phyloP scores from a whole-genome alignment of 1,140 invertebrate species.

The Cataglyphis hispanica region DNA sequence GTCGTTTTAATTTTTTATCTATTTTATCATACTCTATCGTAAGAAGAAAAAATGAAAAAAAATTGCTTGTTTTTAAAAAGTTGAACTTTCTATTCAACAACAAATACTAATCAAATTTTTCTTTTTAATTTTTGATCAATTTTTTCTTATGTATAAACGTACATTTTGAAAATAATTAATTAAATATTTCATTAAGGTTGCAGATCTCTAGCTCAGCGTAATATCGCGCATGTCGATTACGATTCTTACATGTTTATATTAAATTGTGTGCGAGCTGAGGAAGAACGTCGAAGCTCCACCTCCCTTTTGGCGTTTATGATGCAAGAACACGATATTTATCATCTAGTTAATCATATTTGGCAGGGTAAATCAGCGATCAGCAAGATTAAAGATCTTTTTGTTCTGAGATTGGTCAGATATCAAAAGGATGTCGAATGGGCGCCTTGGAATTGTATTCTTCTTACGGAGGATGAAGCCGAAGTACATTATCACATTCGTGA shows the following conservation, averaged over 20 bases:
- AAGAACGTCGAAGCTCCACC: slow-evolving; percentile 86
- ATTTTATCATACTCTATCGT: not conserved
- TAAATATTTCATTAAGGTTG: slow-evolving; percentile 74
- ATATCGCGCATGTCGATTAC: slow-evolving; percentile 75
- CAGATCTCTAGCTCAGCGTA: slow-evolving; percentile 75
- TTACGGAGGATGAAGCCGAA: slow-evolving; percentile 89
- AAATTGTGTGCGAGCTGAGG: slow-evolving; percentile 88
- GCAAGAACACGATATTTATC: slow-evolving; percentile 89
- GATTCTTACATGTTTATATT: slow-evolving; percentile 89
- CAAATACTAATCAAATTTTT: not conserved
- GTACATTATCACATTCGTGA: slow-evolving; percentile 83
- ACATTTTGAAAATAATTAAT: not conserved
- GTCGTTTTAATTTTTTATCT: not conserved
- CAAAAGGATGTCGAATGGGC: slow-evolving; percentile 88
- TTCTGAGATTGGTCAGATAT: slow-evolving; percentile 88
- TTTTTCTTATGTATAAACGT: not conserved
- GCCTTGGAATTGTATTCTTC: slow-evolving; percentile 91
- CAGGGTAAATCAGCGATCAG: slow-evolving; percentile 89
- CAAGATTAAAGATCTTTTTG: slow-evolving; percentile 87
- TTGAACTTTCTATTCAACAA: not conserved
- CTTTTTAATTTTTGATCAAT: slow-evolving; percentile 1
- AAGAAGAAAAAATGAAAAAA: not conserved
- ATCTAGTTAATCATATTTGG: slow-evolving; percentile 90
- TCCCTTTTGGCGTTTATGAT: slow-evolving; percentile 88
- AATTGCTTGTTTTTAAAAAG: not conserved